Evolutionary conservation across 30 jellyfish, hydroid and myxozoan genomes (phyloP).

Genomic region (Chrysaora quinquecirrha): DNA sequence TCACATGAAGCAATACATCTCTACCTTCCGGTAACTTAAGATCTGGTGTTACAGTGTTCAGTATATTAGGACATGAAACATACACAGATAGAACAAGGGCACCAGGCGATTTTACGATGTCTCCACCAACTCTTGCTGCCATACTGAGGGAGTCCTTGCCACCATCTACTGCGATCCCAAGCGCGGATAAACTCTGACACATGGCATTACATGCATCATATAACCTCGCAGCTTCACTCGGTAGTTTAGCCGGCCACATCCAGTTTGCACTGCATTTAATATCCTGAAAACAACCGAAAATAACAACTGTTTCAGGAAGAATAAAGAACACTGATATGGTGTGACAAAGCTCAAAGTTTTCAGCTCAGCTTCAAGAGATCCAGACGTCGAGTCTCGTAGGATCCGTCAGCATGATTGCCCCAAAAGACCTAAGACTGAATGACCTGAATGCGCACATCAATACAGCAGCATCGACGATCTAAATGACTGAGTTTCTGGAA

Average conservation of each 20-base stretch:
- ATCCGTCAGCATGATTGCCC: too few species aligned
- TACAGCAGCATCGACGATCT: too few species aligned
- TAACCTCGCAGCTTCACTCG: slow-evolving; percentile 85
- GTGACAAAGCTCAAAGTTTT: too few species aligned
- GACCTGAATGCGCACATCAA: too few species aligned
- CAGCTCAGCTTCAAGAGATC: too few species aligned
- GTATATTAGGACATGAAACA: slow-evolving; percentile 86
- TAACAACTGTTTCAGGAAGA: too few species aligned
- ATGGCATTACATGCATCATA: slow-evolving; percentile 85
- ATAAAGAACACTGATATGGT: too few species aligned
- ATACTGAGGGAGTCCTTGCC: slow-evolving; percentile 93
- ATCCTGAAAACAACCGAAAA: slow-evolving; percentile 72
- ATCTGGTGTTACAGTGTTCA: slow-evolving; percentile 89
- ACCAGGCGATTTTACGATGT: slow-evolving; percentile 89
- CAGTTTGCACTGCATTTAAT: slow-evolving; percentile 93
- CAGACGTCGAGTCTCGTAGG: too few species aligned
- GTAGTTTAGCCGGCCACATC: slow-evolving; percentile 96
- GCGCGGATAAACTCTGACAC: slow-evolving; percentile 58
- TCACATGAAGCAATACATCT: slow-evolving; percentile 52
- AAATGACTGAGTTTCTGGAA: too few species aligned
- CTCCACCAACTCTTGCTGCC: slow-evolving; percentile 89
- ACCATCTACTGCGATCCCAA: slow-evolving; percentile 89
- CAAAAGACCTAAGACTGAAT: too few species aligned
- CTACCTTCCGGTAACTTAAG: slow-evolving; percentile 38
- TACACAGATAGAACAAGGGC: slow-evolving; percentile 80